Evolutionary conservation across 2,888 invertebrate species (phyloP).

Genomic region (Elegia similella): DNA sequence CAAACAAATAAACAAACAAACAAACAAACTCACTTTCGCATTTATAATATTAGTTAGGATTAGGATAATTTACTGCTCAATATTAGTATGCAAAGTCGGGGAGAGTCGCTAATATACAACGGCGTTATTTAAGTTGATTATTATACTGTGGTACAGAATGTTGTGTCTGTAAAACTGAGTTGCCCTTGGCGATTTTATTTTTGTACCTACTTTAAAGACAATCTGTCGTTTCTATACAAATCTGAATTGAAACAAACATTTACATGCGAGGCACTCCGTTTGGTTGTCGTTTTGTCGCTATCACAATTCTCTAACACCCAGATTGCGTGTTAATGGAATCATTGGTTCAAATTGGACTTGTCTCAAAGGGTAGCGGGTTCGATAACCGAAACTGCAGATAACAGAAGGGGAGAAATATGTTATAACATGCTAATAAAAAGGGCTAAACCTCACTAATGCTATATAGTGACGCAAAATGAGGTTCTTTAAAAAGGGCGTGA

Average conservation of each 20-base stretch:
- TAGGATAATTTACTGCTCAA: too few species aligned
- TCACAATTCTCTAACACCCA: conserved; percentile 2
- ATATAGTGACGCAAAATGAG: too few species aligned
- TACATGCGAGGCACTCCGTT: neutral
- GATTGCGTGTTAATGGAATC: conserved; percentile 25
- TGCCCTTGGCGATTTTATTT: too few species aligned
- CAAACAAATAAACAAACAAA: too few species aligned
- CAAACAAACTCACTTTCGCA: too few species aligned
- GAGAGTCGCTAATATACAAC: too few species aligned
- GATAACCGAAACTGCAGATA: conserved; percentile 17
- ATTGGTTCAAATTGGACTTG: conserved; percentile 26
- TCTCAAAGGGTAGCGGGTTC: conserved; percentile 26
- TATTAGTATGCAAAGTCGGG: too few species aligned
- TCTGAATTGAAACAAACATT: neutral
- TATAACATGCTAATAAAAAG: neutral
- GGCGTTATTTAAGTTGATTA: too few species aligned
- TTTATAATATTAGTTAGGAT: too few species aligned
- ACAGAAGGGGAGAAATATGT: neutral
- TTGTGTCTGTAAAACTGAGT: too few species aligned
- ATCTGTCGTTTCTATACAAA: neutral
- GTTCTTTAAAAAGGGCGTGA: too few species aligned
- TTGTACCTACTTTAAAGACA: neutral
- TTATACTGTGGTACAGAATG: too few species aligned
- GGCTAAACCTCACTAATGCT: neutral
- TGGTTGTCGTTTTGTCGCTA: neutral